Evolutionary conservation across 1,140 invertebrate species (phyloP), one percentile per base, ranked within the genome.

Genomic region (Heterodera carotae): DNA sequence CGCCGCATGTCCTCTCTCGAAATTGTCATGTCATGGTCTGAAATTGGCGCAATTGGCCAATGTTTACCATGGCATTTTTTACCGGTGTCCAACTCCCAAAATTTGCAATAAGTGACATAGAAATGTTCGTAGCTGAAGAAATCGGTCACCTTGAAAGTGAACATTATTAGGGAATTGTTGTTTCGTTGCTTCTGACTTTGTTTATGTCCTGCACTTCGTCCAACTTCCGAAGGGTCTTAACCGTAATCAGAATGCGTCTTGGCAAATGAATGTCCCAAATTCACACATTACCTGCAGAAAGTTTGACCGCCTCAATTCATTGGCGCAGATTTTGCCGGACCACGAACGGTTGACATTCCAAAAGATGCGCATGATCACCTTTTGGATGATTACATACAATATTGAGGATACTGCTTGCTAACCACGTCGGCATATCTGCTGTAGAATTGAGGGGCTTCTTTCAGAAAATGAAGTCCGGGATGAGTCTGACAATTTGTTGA

Each of bases 71-170:
- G 27, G 29, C n/a, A 53, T 29, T 34, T 70, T 39, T 10, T 18
- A 90, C 99, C 97, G 79, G 94, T 92, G 89, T 99, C 97, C 80
- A 99, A 89, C 89, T 99, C 97, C 97, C 97, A 99, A 89, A 99
- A 99, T 90, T 98, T 99, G 90, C 97, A 99, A 88, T 99, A 99
- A 86, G 99, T 98, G 31, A 99, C 97, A 90, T 99, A 99, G 89
- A 99, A 99, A 90, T 99, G 97, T 64, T 99, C 96, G 89, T 99
- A 99, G 86, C 95, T 97, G 89, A 99, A 99, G 89, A 93, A 98
- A 83, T 96, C 94, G 77, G 94, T 97, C 64, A 98, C 93, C 84
- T 82, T 76, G 90, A 22, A 98, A 98, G 34, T 36, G 73, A 22
- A 18, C 6, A 68, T 68, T 43, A 18, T 56, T 4, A 56, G 22